These are phyloP conservation scores for Drosophila kohkoa DNA, from an alignment of 1,140 invertebrate species.

Conservation along the genomic window DNA sequence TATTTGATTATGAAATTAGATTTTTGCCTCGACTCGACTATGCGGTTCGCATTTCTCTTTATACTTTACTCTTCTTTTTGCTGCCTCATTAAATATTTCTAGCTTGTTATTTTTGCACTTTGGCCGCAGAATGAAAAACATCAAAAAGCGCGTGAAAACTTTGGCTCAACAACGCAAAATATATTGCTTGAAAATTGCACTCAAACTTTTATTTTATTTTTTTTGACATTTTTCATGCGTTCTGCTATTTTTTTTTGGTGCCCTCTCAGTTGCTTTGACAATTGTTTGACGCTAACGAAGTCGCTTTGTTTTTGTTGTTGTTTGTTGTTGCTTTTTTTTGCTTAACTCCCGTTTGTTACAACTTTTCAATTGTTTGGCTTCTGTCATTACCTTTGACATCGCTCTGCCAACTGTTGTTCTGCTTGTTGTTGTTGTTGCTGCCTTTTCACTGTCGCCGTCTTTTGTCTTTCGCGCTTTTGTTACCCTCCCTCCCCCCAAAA, in stretches of 20 bases:
- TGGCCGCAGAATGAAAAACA: slow-evolving; percentile 41
- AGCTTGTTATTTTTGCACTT: slow-evolving; percentile 74
- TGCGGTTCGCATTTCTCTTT: slow-evolving; percentile 17
- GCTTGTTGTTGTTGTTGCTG: slow-evolving; percentile 51
- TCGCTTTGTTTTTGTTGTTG: slow-evolving; percentile 59
- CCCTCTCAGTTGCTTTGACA: slow-evolving; percentile 60
- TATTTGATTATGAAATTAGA: slow-evolving; percentile 81
- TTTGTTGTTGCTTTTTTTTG: slow-evolving; percentile 35
- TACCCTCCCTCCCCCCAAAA: slow-evolving; percentile 26
- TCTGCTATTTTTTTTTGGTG: slow-evolving; percentile 11
- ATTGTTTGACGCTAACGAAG: slow-evolving; percentile 67
- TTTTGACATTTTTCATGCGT: slow-evolving; percentile 21
- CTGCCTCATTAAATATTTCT: slow-evolving; percentile 73
- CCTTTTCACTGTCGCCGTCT: slow-evolving; percentile 78
- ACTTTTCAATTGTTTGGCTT: slow-evolving; percentile 82
- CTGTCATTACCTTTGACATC: slow-evolving; percentile 82
- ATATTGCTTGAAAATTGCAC: slow-evolving; percentile 78
- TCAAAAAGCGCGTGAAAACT: slow-evolving; percentile 78
- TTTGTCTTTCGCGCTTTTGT: slow-evolving; percentile 78
- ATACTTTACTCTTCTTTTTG: neutral
- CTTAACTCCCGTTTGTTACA: slow-evolving; percentile 64
- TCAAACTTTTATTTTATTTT: slow-evolving; percentile 47
- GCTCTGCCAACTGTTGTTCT: slow-evolving; percentile 47
- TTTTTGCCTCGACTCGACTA: slow-evolving; percentile 35
- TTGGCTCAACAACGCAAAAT: slow-evolving; percentile 68